Base-by-base conservation (phyloP, 2,113 vertebrate genomes). In the Hippopotamus amphibius region DNA sequence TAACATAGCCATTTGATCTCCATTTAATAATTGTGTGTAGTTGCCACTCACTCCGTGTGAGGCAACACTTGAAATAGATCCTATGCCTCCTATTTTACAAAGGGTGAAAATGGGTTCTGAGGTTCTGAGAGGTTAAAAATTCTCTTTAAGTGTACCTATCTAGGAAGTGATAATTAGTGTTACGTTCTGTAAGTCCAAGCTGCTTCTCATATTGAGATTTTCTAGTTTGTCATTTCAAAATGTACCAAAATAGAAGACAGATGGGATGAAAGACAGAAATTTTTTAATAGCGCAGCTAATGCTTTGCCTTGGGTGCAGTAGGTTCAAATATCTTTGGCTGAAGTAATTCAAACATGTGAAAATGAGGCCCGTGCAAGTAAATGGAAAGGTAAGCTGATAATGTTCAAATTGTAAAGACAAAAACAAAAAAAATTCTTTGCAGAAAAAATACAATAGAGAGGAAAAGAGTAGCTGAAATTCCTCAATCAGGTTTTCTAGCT, bases 181-280 rank as follows among this genome's bases (percentile, higher is more conserved):
- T 77, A 10, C 59, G 61, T 53, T 28, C 28, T 16, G 22, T 65
- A 61, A 61, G 4, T 65, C 61, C 22, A 55, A 95, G 7, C 14
- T 68, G 22, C 79, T 74, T 80, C 50, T 95, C 37, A 43, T 30
- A 19, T 14, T 84, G 43, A 82, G 48, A 21, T 71, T 71, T 88
- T 8, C 88, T 95, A n/a, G 22, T 65, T 19, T 82, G 30, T 66
- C 77, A 43, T 95, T 86, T 97, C 43, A 57, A 88, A 90, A 79
- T 26, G 15, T 46, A 43, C 53, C 28, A 46, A 57, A 77, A 50
- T 57, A n/a, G 85, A 93, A 81, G 50, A 83, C 43, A n/a, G 65
- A 74, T 37, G 28, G 57, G 11, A 76, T 81, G 72, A 71, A 91
- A 93, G 68, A 53, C 1, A 46, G n/a, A 82, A 13, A n/a, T 57